Conservation (phyloP, 1,140 invertebrate genomes). For the Ptiloglossa arizonensis region DNA sequence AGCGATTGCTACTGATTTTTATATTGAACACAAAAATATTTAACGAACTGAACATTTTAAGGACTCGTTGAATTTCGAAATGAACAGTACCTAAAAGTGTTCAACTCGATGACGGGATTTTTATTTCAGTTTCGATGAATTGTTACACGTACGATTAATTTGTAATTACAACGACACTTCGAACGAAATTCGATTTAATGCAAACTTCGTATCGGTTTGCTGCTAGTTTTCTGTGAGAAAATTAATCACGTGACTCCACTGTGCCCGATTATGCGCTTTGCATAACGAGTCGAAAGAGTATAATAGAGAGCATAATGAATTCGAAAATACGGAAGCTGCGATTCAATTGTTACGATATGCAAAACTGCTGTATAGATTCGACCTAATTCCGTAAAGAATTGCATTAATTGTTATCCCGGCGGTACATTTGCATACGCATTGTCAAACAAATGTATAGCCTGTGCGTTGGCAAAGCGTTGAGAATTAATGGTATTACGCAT, state of each 20-base stretch:
- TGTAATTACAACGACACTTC: background rate
- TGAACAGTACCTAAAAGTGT: no score
- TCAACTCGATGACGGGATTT: no score
- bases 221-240: background rate
- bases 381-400: background rate
- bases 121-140: no score
- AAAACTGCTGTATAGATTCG: background rate
- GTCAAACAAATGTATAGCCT: background rate
- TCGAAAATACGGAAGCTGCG: slow-evolving; percentile 1
- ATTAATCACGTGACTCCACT: background rate
- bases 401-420: background rate
- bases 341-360: slow-evolving; percentile 6
- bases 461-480: background rate
- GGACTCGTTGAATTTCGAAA: no score
- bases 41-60: no score
- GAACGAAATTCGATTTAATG: no score
- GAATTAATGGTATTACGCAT: background rate
- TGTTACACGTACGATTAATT: no score
- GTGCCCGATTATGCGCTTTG: background rate
- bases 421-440: background rate
- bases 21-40: no score
- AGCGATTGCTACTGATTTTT: no score
- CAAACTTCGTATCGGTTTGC: no score
- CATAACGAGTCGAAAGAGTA: background rate
- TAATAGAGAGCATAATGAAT: background rate